Evolutionary conservation across 2,888 invertebrate species (phyloP).

Genomic region (Drosophila yooni): DNA sequence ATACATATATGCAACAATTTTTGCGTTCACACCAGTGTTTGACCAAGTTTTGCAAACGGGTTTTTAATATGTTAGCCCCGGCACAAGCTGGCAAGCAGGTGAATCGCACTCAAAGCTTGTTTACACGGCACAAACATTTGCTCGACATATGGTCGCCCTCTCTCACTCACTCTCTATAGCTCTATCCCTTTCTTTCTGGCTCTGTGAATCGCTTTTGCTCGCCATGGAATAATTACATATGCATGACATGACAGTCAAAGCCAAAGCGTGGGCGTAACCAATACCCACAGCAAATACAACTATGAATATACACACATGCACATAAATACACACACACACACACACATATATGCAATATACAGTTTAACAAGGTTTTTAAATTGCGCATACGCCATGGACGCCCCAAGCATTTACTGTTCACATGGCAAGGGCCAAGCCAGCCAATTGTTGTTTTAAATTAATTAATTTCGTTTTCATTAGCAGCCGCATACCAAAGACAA

Average conservation of each 20-base stretch:
- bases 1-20: slow-evolving; percentile 75
- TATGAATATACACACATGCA: slow-evolving; percentile 5
- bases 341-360: neutral
- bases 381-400: slow-evolving; percentile 57
- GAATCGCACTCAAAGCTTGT: slow-evolving; percentile 72
- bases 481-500: slow-evolving; percentile 32
- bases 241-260: slow-evolving; percentile 68
- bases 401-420: slow-evolving; percentile 38
- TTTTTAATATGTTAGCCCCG: slow-evolving; percentile 47
- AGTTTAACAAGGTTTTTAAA: slow-evolving; percentile 49
- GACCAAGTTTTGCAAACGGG: slow-evolving; percentile 47
- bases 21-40: slow-evolving; percentile 60
- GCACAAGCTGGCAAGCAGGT: slow-evolving; percentile 40
- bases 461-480: slow-evolving; percentile 76
- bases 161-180: slow-evolving; percentile 6
- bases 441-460: slow-evolving; percentile 76
- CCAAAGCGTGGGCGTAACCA: slow-evolving; percentile 68
- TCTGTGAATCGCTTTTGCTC: slow-evolving; percentile 36
- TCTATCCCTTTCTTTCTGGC: neutral
- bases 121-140: slow-evolving; percentile 73
- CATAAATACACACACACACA: neutral
- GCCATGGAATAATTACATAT: slow-evolving; percentile 75
- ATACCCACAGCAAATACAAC: slow-evolving; percentile 38
- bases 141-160: slow-evolving; percentile 58
- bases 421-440: slow-evolving; percentile 30